A percentile compares a stretch with the other conserved stretches of the same genome.
Evolutionary conservation across 1,140 invertebrate species (phyloP).

Genomic region (Drosophila kanapiae): DNA sequence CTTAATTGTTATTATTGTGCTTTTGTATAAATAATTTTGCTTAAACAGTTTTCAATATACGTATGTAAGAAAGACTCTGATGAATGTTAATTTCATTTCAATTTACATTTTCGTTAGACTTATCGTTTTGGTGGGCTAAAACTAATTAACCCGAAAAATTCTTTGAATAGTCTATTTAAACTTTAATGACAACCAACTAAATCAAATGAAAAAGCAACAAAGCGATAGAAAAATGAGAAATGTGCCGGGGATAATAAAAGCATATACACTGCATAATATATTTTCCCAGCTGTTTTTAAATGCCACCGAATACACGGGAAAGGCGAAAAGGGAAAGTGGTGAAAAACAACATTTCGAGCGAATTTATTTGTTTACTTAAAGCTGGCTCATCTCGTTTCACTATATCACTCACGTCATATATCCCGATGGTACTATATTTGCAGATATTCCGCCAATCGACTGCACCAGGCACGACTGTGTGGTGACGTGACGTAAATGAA

Average conservation of each 20-base stretch:
- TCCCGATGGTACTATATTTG: constrained; percentile 37
- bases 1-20: background rate
- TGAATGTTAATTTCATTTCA: background rate
- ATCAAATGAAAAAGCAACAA: constrained; percentile 23
- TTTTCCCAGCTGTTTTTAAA: constrained; percentile 50
- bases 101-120: background rate
- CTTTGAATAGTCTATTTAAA: constrained; percentile 23
- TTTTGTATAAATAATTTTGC: background rate
- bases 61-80: background rate
- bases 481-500: constrained; percentile 82
- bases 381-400: constrained; percentile 17
- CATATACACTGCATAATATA: constrained; percentile 25
- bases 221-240: constrained; percentile 24
- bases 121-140: background rate
- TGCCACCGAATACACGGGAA: constrained; percentile 18
- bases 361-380: constrained; percentile 75
- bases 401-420: constrained; percentile 48
- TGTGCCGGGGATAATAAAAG: constrained; percentile 34
- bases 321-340: constrained; percentile 34
- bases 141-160: constrained; percentile 11
- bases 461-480: constrained; percentile 54
- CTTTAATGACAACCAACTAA: constrained; percentile 29
- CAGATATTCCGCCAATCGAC: constrained; percentile 58
- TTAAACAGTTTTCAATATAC: background rate
- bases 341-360: constrained; percentile 35